These are phyloP conservation scores for Channa striata DNA, from an alignment of 2,797 vertebrate genomes.

Conservation along the genomic window DNA sequence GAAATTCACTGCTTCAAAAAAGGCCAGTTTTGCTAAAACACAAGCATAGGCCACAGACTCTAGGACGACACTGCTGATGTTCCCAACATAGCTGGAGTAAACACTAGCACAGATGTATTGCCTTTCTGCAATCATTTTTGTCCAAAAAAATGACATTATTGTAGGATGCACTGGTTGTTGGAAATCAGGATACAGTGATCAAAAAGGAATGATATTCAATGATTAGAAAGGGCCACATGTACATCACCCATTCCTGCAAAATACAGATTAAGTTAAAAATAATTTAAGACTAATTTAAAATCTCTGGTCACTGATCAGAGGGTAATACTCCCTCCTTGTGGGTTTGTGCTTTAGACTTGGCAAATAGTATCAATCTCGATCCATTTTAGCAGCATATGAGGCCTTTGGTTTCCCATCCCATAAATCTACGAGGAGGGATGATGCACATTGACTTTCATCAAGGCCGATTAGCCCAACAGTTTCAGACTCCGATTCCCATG, in stretches of 20 bases:
- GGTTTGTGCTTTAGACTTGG: conserved; percentile 41
- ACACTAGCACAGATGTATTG: conserved; percentile 12
- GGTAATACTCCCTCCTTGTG: conserved; percentile 37
- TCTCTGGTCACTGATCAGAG: conserved; percentile 25
- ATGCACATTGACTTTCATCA: conserved; percentile 75
- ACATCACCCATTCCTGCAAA: not conserved
- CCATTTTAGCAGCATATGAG: conserved; percentile 64
- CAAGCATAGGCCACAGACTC: conserved; percentile 29
- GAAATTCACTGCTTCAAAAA: conserved; percentile 28
- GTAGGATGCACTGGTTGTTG: too few species aligned
- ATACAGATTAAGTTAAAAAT: conserved; percentile 9
- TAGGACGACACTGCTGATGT: conserved; percentile 5
- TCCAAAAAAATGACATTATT: not conserved
- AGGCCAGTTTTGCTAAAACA: conserved; percentile 43
- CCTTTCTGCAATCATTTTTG: not conserved
- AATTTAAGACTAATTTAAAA: conserved; percentile 29
- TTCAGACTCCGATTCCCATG: conserved; percentile 69
- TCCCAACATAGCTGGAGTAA: conserved; percentile 32
- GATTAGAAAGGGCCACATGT: not conserved
- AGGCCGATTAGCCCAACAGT: conserved; percentile 72
- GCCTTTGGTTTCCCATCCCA: conserved; percentile 48
- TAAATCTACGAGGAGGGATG: conserved; percentile 65
- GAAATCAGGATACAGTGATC: not conserved
- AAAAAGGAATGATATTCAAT: not conserved
- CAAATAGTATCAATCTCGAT: conserved; percentile 71